Evolutionary conservation across 2,797 vertebrate species (phyloP).

Genomic region (Streptopelia turtur): DNA sequence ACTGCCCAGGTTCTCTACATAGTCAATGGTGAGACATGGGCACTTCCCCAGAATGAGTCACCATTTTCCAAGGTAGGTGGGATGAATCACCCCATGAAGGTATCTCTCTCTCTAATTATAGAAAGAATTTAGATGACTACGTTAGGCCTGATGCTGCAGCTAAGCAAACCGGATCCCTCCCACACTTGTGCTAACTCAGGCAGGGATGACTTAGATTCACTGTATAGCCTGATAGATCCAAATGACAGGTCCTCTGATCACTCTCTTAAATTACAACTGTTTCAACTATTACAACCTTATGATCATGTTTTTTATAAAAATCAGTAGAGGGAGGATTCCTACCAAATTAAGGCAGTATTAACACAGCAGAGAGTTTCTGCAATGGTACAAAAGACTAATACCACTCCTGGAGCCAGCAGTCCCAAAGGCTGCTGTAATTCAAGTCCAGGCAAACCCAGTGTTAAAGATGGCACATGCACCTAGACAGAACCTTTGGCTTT

Average conservation of each 20-base stretch:
- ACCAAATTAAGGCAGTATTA: neutral
- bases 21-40: neutral
- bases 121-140: neutral
- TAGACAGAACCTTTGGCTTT: neutral
- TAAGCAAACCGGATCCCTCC: neutral
- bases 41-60: slow-evolving; percentile 11
- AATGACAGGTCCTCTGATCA: neutral
- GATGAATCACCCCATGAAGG: slow-evolving; percentile 23
- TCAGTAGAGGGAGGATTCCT: neutral
- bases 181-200: neutral
- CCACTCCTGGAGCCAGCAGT: neutral
- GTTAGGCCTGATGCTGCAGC: neutral
- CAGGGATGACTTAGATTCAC: neutral
- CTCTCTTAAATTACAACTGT: neutral
- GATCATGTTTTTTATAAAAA: neutral
- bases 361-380: neutral
- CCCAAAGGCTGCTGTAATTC: neutral
- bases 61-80: slow-evolving; percentile 22
- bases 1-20: neutral
- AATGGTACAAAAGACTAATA: neutral
- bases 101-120: neutral
- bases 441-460: neutral
- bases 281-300: neutral
- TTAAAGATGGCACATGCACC: neutral
- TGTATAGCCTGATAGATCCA: neutral